These are phyloP conservation scores for Cyprinodon brontotheroides DNA, from an alignment of 2,113 vertebrate genomes.

Conservation along the genomic window DNA sequence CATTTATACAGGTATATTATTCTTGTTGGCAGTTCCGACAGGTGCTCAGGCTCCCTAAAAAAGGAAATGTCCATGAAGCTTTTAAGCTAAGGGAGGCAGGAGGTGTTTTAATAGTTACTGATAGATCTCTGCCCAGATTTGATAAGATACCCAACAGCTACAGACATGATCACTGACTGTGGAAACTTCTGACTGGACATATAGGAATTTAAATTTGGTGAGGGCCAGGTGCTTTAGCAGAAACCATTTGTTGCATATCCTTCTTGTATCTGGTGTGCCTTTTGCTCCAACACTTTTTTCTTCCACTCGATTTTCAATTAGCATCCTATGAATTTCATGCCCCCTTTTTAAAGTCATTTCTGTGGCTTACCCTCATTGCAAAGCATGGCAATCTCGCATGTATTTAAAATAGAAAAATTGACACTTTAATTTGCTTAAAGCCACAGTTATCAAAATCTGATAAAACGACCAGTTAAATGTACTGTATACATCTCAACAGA, in stretches of 20 bases:
- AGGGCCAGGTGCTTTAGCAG: neutral
- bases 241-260: neutral
- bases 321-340: neutral
- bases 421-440: neutral
- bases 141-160: neutral
- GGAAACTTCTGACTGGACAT: neutral
- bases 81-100: too few relatives aligned
- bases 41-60: too few relatives aligned
- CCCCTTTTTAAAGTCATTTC: too few relatives aligned
- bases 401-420: neutral
- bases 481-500: neutral
- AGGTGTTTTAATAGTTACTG: neutral
- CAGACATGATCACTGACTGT: neutral
- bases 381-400: neutral
- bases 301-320: neutral
- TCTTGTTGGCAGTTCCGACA: too few relatives aligned
- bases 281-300: neutral
- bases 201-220: neutral
- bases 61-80: too few relatives aligned
- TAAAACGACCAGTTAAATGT: too few relatives aligned
- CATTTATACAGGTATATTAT: too few relatives aligned
- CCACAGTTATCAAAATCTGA: too few relatives aligned
- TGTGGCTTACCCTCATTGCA: too few relatives aligned
- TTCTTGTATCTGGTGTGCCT: neutral
- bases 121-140: neutral